phyloP scores from a whole-genome alignment of 2,888 invertebrate species.

The Amiota mariae region DNA sequence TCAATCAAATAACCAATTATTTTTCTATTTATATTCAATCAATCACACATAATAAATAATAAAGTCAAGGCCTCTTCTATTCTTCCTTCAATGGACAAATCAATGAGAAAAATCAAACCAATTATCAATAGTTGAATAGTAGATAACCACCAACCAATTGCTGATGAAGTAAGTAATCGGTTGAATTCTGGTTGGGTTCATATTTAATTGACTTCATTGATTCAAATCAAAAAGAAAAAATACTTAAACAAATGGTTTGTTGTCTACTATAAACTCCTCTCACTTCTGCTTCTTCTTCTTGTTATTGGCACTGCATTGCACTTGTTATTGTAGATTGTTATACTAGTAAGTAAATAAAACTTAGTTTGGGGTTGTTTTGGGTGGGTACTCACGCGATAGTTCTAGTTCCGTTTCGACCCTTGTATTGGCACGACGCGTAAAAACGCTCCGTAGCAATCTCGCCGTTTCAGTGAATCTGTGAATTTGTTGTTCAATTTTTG shows the following conservation, averaged over 20 bases:
- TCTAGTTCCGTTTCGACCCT: constrained; percentile 90
- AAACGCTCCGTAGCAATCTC: constrained; percentile 94
- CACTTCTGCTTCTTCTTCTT: too few relatives aligned
- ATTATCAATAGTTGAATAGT: constrained; percentile 1
- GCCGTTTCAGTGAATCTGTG: constrained; percentile 97
- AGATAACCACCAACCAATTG: too few relatives aligned
- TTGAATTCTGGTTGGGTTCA: too few relatives aligned
- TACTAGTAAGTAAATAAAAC: too few relatives aligned
- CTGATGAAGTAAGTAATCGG: too few relatives aligned
- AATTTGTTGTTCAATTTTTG: constrained; percentile 48
- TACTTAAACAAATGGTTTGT: too few relatives aligned
- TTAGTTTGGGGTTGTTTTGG: constrained; percentile 1
- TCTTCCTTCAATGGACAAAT: background rate
- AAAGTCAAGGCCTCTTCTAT: background rate
- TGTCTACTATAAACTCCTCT: too few relatives aligned
- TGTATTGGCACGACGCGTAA: constrained; percentile 84
- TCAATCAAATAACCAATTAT: too few relatives aligned
- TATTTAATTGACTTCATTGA: constrained; percentile 19
- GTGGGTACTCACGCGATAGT: constrained; percentile 89
- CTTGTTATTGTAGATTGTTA: background rate
- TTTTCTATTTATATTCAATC: background rate
- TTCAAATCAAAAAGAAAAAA: too few relatives aligned
- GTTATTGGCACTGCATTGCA: background rate
- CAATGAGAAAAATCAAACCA: background rate
- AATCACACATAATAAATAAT: background rate